Base-by-base conservation (phyloP, 2,888 invertebrate species). In the Schrankia costaestrigalis region DNA sequence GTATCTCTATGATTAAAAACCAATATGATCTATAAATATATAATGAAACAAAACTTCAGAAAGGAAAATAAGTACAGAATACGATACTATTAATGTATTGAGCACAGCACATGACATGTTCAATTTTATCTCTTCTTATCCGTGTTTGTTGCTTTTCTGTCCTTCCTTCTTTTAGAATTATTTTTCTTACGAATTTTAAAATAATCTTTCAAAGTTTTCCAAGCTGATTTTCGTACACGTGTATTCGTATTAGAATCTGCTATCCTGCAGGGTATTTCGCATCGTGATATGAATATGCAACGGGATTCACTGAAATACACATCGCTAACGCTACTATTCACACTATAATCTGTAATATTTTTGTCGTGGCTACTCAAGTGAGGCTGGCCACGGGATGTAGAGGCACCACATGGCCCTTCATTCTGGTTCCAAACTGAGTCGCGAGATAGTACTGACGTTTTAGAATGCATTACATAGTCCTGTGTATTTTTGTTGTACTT, bases 321-420 rank as follows among this genome's bases (percentile, higher is more conserved):
- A 3, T 49, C 60, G 32, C 63, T 61, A 2, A 68, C 71, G 33
- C 71, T 70, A 34, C 35, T 66, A 41, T 79, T 76, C 1, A 73
- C 77, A 32, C 72, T 74, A 1, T 70, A 74, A 27, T n/a, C n/a
- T n/a, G n/a, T n/a, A n/a, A n/a, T n/a, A n/a, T n/a, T n/a, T n/a
- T n/a, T n/a, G n/a, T n/a, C n/a, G n/a, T n/a, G n/a, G n/a, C n/a
- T n/a, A n/a, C n/a, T n/a, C n/a, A n/a, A n/a, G n/a, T 55, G 63
- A 8, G 72, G 65, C 11, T 75, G 37, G 1, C 74, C 78, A 15
- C 71, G 63, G 2, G 82, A 83, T 5, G 82, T 83, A 3, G 83
- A 71, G 0, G 83, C 70, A 1, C 60, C 65, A 30, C 75, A 74
- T 13, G 54, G 36, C 7, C 51, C 36, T 23, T 48, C 61, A 11